phyloP scores from a whole-genome alignment of 2,888 invertebrate genomes.

The Embidobia sp. region DNA sequence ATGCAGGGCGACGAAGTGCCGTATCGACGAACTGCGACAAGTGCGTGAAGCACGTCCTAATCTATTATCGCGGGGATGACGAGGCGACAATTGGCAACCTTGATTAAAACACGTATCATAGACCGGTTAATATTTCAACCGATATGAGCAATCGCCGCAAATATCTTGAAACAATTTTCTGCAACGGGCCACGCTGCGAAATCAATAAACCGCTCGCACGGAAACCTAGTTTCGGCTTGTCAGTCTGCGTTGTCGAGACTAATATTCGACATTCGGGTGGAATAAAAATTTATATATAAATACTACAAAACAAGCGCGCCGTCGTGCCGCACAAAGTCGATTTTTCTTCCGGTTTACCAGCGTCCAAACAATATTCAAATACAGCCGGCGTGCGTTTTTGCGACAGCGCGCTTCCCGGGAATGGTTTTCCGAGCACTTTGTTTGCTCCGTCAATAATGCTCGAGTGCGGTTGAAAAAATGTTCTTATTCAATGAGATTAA shows the following conservation, averaged over 20 bases:
- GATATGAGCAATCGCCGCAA: slow-evolving; percentile 44
- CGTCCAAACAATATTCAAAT: slow-evolving; percentile 18
- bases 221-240: slow-evolving; percentile 45
- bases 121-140: slow-evolving; percentile 43
- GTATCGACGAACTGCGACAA: slow-evolving; percentile 11
- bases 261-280: slow-evolving; percentile 39
- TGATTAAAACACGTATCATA: slow-evolving; percentile 49
- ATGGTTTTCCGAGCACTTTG: background rate
- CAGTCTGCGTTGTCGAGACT: slow-evolving; percentile 32
- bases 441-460: slow-evolving; percentile 8
- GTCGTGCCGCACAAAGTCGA: slow-evolving; percentile 26
- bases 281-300: slow-evolving; percentile 2
- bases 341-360: slow-evolving; percentile 37
- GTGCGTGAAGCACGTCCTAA: slow-evolving; percentile 29
- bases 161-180: slow-evolving; percentile 45
- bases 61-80: slow-evolving; percentile 29
- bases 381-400: no score
- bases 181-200: slow-evolving; percentile 18
- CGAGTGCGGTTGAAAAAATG: no score
- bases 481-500: background rate
- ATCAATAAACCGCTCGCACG: slow-evolving; percentile 53
- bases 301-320: slow-evolving; percentile 1
- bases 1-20: slow-evolving; percentile 20
- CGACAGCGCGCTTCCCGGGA: slow-evolving; percentile 1
- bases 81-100: slow-evolving; percentile 24